A percentile compares a stretch with the other conserved stretches of the same genome.
These are phyloP conservation scores for Dinothrombium tinctorium DNA, from an alignment of 1,140 invertebrate species.

Conservation along the genomic window DNA sequence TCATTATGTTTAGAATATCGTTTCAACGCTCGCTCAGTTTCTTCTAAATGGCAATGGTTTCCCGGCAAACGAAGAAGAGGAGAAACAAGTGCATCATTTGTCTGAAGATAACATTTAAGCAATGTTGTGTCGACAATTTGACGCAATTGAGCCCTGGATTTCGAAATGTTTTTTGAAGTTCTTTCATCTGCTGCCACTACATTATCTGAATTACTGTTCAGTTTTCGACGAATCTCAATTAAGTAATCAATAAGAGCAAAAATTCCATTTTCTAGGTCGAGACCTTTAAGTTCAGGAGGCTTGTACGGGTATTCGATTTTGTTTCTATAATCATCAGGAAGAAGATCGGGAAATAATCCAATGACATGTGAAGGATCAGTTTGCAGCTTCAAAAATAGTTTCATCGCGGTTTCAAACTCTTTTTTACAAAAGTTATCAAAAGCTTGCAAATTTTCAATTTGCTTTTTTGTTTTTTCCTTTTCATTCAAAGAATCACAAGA, in stretches of 20 bases:
- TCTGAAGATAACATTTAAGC: constrained; percentile 84
- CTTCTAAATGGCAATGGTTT: constrained; percentile 81
- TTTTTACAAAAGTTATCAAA: constrained; percentile 70
- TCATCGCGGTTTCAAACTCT: constrained; percentile 66
- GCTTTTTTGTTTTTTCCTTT: constrained; percentile 49
- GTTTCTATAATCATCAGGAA: constrained; percentile 37
- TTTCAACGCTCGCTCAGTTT: constrained; percentile 67
- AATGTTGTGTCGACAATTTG: constrained; percentile 90
- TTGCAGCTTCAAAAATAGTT: constrained; percentile 58
- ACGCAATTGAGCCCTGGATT: constrained; percentile 30
- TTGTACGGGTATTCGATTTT: constrained; percentile 30
- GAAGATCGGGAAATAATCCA: constrained; percentile 64
- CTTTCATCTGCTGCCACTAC: neutral
- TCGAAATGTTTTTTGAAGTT: neutral
- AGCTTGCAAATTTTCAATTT: constrained; percentile 71
- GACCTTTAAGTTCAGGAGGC: constrained; percentile 41
- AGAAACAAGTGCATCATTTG: constrained; percentile 76
- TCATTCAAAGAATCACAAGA: constrained; percentile 22
- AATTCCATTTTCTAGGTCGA: constrained; percentile 65
- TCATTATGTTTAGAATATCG: constrained; percentile 71
- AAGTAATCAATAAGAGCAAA: constrained; percentile 69
- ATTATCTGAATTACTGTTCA: constrained; percentile 2
- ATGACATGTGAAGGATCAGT: constrained; percentile 88
- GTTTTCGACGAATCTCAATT: constrained; percentile 33
- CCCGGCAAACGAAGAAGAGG: constrained; percentile 55